Percentiles rank a stretch among this genome's conserved stretches.
Conservation (phyloP, 2,888 invertebrate species). For the Clanis bilineata region DNA sequence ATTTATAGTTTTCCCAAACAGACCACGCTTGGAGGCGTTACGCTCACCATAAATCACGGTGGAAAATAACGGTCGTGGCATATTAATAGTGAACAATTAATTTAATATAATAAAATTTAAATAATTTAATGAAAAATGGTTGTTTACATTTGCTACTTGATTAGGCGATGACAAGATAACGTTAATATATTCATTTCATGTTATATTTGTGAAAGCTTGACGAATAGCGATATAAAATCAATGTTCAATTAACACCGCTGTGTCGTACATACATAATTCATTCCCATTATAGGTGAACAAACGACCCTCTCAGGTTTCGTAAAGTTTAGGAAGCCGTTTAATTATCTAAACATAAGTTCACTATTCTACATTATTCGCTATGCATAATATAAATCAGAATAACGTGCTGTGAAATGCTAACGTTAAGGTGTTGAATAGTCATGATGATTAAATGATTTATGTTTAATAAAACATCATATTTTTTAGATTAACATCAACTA, state of each 20-base stretch:
- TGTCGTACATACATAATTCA: background rate
- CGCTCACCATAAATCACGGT: constrained; percentile 13
- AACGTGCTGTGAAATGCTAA: background rate
- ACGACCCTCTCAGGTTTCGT: background rate
- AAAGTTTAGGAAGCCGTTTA: background rate
- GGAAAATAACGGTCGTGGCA: constrained; percentile 26
- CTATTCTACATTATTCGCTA: background rate
- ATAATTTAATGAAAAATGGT: background rate
- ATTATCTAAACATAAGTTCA: background rate
- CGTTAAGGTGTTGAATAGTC: background rate
- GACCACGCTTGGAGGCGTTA: constrained; percentile 21
- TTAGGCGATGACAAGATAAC: constrained; percentile 10
- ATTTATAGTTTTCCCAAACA: constrained; percentile 36
- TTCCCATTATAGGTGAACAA: background rate
- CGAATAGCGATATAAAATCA: constrained; percentile 16
- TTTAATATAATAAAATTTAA: constrained; percentile 26
- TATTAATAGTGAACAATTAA: constrained; percentile 42
- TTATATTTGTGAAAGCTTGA: background rate
- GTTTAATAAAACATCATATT: background rate
- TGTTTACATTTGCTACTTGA: background rate
- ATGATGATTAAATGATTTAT: background rate
- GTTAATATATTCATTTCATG: constrained; percentile 9
- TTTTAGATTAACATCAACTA: background rate
- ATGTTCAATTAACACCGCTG: constrained; percentile 8
- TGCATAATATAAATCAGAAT: background rate